phyloP scores from a whole-genome alignment of 1,140 invertebrate genomes.

The Cryptotermes secundus region DNA sequence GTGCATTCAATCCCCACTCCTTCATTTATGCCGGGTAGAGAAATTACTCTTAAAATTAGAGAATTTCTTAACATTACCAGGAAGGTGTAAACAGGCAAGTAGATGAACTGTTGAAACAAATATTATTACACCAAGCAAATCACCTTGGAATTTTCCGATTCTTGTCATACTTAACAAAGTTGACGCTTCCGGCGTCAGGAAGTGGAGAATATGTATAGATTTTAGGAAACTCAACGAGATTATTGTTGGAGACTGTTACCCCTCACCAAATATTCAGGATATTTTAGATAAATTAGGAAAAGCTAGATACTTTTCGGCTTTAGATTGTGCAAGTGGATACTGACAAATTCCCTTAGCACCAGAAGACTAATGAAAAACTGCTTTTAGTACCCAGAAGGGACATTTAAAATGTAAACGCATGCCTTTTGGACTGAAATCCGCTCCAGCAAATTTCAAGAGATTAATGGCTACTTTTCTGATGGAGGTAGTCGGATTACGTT shows the following conservation, averaged over 20 bases:
- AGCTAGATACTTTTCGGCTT: conserved; percentile 30
- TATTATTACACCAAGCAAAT: neutral
- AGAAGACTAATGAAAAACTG: too few species aligned
- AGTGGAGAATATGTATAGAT: neutral
- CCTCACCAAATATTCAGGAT: conserved; percentile 48
- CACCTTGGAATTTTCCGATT: conserved; percentile 30
- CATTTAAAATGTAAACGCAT: too few species aligned
- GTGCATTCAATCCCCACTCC: conserved; percentile 41
- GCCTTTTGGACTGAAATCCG: too few species aligned
- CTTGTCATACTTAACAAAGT: conserved; percentile 27
- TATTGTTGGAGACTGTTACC: neutral
- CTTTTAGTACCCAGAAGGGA: too few species aligned
- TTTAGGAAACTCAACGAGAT: neutral
- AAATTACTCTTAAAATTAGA: neutral
- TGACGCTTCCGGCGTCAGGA: conserved; percentile 22
- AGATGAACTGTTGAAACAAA: too few species aligned
- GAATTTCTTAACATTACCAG: conserved; percentile 24
- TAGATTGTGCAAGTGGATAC: too few species aligned
- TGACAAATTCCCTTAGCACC: too few species aligned
- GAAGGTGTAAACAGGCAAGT: conserved; percentile 1
- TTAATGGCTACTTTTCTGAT: too few species aligned
- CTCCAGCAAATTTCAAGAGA: too few species aligned
- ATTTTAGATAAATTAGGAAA: too few species aligned
- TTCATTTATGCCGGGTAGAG: neutral
- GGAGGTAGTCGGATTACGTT: too few species aligned